Evolutionary conservation across 2,113 vertebrate species (phyloP), one percentile per base, ranked within the genome.

Genomic region (Calidris pugnax): DNA sequence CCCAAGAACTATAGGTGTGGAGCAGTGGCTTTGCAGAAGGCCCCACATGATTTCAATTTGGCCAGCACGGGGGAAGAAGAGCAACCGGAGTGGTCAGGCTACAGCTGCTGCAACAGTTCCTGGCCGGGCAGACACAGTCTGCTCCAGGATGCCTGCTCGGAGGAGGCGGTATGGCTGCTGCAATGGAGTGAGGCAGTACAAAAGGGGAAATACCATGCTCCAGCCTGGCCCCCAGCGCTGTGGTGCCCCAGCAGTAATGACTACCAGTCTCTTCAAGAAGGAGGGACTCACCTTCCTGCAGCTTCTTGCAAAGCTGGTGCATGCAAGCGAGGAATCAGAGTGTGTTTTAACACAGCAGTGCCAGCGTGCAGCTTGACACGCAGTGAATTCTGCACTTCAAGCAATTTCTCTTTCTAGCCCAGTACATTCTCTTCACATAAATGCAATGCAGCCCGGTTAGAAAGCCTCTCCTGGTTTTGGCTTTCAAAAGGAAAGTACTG

Each of bases 91-190:
- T 72, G 13, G 23, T 64, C 62, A 55, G 24, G 17, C 14, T 86
- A 14, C 35, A 53, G 30, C 55, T 57, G 30, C 6, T 16, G 2
- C 12, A 22, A 18, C 14, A 43, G 16, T 8, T 33, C 2, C 32
- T 5, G 3, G 22, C 8, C 17, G 68, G 48, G 14, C 0, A 3
- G 51, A 39, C 48, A 27, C 0, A 0, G 8, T 68, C 23, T 48
- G 85, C 69, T 82, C 66, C 8, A 35, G 50, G 32, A 9, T 53
- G 19, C 45, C 59, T 30, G 22, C 60, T 62, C 28, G 2, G 7
- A 37, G 24, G 50, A 45, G 19, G 32, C 1, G 0, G 9, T 4
- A 22, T 1, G 3, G 28, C 59, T 71, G 69, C 66, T 43, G 56
- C 51, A 26, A 47, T 2, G 41, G 1, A 30, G 21, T 1, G 20